phyloP scores from a whole-genome alignment of 2,113 vertebrate species.

The Guaruba guarouba region DNA sequence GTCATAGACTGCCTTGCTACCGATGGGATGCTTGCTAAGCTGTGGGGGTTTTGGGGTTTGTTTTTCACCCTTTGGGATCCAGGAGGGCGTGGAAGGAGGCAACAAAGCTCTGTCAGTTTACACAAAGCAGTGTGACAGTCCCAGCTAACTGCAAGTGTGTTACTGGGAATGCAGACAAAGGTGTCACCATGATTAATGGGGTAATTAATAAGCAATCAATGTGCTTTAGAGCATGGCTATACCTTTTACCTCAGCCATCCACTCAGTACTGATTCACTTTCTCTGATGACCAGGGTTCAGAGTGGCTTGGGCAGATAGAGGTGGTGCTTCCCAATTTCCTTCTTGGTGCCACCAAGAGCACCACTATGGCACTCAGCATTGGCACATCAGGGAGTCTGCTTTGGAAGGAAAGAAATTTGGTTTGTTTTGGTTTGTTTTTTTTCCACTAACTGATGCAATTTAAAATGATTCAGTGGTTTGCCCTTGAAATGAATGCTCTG shows the following conservation, averaged over 20 bases:
- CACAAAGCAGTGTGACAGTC: background rate
- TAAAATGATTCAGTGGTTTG: background rate
- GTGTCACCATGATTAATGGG: constrained; percentile 87
- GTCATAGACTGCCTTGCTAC: rapidly evolving
- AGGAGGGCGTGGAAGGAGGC: background rate
- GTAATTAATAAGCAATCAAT: constrained; percentile 91
- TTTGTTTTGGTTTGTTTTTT: background rate
- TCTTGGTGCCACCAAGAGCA: background rate
- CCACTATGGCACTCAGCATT: background rate
- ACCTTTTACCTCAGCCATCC: constrained; percentile 53
- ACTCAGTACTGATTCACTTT: background rate
- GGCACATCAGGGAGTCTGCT: background rate
- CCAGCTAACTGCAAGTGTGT: constrained; percentile 26
- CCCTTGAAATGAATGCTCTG: background rate
- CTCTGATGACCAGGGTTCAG: background rate
- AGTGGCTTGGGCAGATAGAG: background rate
- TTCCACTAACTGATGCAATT: background rate
- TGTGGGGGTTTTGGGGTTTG: rapidly evolving
- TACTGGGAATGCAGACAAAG: constrained; percentile 78
- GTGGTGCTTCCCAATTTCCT: background rate
- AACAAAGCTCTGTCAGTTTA: background rate
- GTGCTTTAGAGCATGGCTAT: constrained; percentile 69
- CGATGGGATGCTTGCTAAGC: rapidly evolving
- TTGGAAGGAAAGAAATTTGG: background rate
- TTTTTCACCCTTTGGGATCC: background rate